Evolutionary conservation across 2,797 vertebrate species (phyloP), one percentile per base, ranked within the genome.

Genomic region (Poeciliopsis infans): DNA sequence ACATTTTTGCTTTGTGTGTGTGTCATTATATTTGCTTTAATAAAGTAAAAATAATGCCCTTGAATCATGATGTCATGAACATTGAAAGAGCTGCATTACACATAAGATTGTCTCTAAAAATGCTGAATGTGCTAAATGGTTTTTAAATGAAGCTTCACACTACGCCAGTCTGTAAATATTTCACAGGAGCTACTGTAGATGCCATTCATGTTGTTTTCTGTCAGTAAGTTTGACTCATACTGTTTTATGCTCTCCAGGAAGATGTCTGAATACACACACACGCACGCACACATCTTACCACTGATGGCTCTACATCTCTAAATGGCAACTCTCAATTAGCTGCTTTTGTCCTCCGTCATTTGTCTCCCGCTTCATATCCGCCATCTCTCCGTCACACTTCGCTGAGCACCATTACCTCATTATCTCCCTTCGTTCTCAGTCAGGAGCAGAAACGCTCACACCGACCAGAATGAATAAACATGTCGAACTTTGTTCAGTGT

Each of bases 311-410:
- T 47, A 81, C 91, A 72, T 86, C 86, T 83, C 86, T 73, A 89
- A 91, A 87, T 75, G 88, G 88, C 83, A 85, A 84, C 83, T 84
- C 88, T 93, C 91, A 91, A 92, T 92, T 91, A 93, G 83, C 83
- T 85, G 36, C 85, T 84, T 88, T 88, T 94, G 88, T 93, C 90
- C 87, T 88, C 90, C 55, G 57, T 83, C 78, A n/a, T 72, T 79
- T 76, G 75, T 85, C 83, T 86, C 83, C 75, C 84, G 87, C 85
- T 79, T 88, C 87, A 91, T 83, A 88, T 88, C 80, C 73, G 79
- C 80, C 55, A 20, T 85, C 77, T 86, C 84, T 61, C 86, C 51
- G 73, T 87, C 87, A 86, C 89, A 85, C 89, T 88, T 81, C 83
- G 82, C 81, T 45, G 86, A 88, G 89, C 87, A 0, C 84, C 89